A percentile compares a stretch with the other conserved stretches of the same genome.
phyloP scores from a whole-genome alignment of 2,888 invertebrate species.

The Unio pictorum region DNA sequence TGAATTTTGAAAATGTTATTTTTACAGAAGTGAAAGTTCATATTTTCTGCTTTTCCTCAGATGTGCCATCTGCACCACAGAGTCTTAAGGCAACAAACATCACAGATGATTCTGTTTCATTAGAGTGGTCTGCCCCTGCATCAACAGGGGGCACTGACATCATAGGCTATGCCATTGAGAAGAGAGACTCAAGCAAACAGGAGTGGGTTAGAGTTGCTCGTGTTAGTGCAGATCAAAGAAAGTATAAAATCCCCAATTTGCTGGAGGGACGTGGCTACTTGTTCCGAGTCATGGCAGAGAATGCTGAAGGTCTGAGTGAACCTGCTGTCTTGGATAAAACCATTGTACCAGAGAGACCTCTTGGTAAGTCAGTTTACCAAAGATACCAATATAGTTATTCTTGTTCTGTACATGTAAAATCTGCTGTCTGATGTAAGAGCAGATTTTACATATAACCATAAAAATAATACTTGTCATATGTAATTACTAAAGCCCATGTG shows the following conservation, averaged over 20 bases:
- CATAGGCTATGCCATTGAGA: conserved; percentile 71
- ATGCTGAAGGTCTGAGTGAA: conserved; percentile 93
- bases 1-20: background rate
- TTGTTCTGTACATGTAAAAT: too few relatives aligned
- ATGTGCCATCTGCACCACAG: conserved; percentile 62
- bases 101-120: conserved; percentile 76
- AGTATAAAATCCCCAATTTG: conserved; percentile 72
- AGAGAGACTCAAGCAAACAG: conserved; percentile 73
- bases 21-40: background rate
- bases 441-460: too few relatives aligned
- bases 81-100: conserved; percentile 57
- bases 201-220: conserved; percentile 54
- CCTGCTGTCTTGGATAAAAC: conserved; percentile 76
- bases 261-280: conserved; percentile 93
- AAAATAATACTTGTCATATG: too few relatives aligned
- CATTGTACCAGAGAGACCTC: conserved; percentile 53
- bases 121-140: conserved; percentile 88
- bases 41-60: conserved; percentile 32
- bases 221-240: conserved; percentile 40
- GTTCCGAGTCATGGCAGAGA: conserved; percentile 88
- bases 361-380: conserved; percentile 35
- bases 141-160: conserved; percentile 84
- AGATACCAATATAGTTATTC: too few relatives aligned
- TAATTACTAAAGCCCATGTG: too few relatives aligned
- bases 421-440: too few relatives aligned